phyloP scores from a whole-genome alignment of 1,140 invertebrate species.

The Nymphalis io region DNA sequence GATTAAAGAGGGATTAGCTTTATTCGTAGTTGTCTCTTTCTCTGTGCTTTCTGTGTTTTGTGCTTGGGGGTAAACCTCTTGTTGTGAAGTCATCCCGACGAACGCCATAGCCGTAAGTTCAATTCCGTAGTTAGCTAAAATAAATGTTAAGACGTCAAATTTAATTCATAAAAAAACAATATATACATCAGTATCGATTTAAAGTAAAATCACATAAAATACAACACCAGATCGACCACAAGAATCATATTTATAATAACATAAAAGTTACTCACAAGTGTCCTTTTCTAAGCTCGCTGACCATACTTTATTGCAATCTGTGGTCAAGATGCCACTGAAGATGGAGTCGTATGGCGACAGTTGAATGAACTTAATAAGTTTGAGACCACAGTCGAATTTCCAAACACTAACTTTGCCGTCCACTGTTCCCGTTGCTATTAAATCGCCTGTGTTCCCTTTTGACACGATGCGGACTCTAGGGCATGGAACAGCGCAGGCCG shows the following conservation, averaged over 20 bases:
- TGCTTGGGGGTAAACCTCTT: conserved; percentile 59
- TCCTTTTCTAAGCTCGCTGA: conserved; percentile 73
- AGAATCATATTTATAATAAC: background rate
- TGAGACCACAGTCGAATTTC: conserved; percentile 88
- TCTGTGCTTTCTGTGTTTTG: conserved; percentile 59
- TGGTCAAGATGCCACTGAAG: conserved; percentile 70
- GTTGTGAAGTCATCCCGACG: conserved; percentile 66
- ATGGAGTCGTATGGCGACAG: conserved; percentile 74
- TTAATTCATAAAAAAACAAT: background rate
- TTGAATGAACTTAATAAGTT: conserved; percentile 76
- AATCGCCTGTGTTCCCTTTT: conserved; percentile 83
- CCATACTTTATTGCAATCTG: conserved; percentile 76
- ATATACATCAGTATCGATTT: background rate
- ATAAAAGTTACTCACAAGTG: conserved; percentile 59
- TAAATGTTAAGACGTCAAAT: conserved; percentile 4
- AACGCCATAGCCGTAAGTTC: conserved; percentile 73
- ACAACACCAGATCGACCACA: too few relatives aligned
- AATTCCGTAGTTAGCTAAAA: conserved; percentile 66
- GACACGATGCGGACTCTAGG: conserved; percentile 80
- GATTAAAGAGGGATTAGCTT: conserved; percentile 67
- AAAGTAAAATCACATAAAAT: too few relatives aligned
- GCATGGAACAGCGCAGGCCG: conserved; percentile 87
- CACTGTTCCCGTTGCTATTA: conserved; percentile 85
- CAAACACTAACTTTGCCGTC: conserved; percentile 83
- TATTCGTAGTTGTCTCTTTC: conserved; percentile 57